These are phyloP conservation scores for Dendronephthya gigantea DNA, from an alignment of 64 coral and sea anemone species.

Conservation along the genomic window DNA sequence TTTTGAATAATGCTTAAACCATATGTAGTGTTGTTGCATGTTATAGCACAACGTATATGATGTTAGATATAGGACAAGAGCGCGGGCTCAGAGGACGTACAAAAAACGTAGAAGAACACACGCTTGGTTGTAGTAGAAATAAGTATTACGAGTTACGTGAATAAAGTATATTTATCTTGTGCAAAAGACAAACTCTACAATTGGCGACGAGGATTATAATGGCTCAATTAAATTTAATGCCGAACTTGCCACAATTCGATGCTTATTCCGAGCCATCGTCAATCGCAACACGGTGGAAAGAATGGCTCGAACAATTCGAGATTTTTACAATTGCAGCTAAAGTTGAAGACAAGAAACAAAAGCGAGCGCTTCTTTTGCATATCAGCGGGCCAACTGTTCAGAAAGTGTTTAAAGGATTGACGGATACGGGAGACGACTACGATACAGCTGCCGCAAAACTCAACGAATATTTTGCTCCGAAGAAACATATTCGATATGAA, in stretches of 20 bases:
- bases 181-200: not conserved
- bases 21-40: too few relatives aligned
- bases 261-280: constrained; percentile 29
- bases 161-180: too few relatives aligned
- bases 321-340: constrained; percentile 9
- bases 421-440: constrained; percentile 17
- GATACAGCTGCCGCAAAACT: constrained; percentile 17
- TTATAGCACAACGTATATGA: too few relatives aligned
- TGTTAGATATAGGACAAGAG: too few relatives aligned
- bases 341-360: constrained; percentile 24
- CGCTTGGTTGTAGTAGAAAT: too few relatives aligned
- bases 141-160: too few relatives aligned
- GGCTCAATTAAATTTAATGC: constrained; percentile 5
- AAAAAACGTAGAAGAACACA: too few relatives aligned
- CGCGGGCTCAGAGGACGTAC: too few relatives aligned
- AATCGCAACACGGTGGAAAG: constrained; percentile 28
- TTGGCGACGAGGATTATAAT: constrained; percentile 25
- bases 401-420: constrained; percentile 30
- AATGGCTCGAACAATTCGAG: constrained; percentile 42
- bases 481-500: constrained; percentile 26
- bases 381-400: constrained; percentile 36
- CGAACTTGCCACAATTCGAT: constrained; percentile 28
- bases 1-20: too few relatives aligned
- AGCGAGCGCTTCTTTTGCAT: constrained; percentile 25
- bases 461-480: constrained; percentile 30